A percentile compares a stretch with the other conserved stretches of the same genome.
Conservation (phyloP, 2,797 vertebrate species). For the Emydoidea blandingii region DNA sequence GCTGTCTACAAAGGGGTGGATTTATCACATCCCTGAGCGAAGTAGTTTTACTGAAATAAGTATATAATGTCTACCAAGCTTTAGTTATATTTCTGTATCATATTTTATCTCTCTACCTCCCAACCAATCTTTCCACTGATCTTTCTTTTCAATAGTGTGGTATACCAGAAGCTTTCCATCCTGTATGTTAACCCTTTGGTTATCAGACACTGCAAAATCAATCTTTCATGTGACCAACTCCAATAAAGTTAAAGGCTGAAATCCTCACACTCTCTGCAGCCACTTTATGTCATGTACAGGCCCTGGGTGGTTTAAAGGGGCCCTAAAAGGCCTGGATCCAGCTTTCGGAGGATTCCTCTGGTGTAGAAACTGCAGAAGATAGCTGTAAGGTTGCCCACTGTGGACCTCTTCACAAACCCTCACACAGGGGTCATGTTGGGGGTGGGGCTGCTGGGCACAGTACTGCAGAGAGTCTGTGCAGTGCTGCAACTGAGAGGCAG, state of each 20-base stretch:
- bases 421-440: neutral
- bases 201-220: neutral
- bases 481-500: neutral
- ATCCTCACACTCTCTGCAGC: neutral
- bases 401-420: neutral
- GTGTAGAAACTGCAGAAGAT: neutral
- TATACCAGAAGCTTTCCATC: neutral
- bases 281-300: neutral
- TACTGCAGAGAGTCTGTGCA: neutral
- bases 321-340: neutral
- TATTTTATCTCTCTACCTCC: neutral
- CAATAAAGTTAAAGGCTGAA: neutral
- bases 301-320: neutral
- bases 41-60: neutral
- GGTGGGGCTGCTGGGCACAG: neutral
- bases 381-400: neutral
- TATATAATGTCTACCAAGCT: neutral
- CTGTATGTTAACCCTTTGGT: neutral
- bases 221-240: neutral
- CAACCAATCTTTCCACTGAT: neutral
- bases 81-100: neutral
- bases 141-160: neutral
- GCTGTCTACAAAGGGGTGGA: neutral
- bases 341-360: neutral
- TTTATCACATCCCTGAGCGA: neutral